These are phyloP conservation scores for Epinephelus awoara DNA, from an alignment of 2,797 vertebrate genomes.

Conservation along the genomic window DNA sequence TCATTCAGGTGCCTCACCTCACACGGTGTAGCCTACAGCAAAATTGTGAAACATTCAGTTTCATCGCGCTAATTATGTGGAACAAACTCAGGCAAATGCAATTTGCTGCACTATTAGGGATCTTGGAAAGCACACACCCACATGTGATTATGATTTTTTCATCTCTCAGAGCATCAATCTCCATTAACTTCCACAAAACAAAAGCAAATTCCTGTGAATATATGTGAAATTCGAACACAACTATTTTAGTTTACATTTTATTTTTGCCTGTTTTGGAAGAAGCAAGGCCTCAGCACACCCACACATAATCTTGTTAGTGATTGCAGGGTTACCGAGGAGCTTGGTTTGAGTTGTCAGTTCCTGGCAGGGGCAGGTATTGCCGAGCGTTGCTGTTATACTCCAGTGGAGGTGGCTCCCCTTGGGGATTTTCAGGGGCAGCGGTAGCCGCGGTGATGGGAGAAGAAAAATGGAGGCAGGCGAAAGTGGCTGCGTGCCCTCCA, in stretches of 20 bases:
- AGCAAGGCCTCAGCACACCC: constrained; percentile 50
- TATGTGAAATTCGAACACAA: constrained; percentile 32
- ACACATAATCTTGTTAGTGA: constrained; percentile 64
- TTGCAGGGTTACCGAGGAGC: constrained; percentile 52
- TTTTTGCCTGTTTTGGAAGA: constrained; percentile 35
- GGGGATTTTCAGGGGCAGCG: constrained; percentile 58
- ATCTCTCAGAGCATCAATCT: constrained; percentile 42
- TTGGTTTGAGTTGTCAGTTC: constrained; percentile 69
- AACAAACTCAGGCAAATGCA: constrained; percentile 65
- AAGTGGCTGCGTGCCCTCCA: constrained; percentile 47
- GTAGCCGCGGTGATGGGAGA: constrained; percentile 42
- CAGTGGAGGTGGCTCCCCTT: constrained; percentile 41
- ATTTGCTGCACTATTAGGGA: constrained; percentile 64
- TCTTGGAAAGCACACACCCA: constrained; percentile 52
- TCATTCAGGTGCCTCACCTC: constrained; percentile 69
- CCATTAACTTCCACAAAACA: constrained; percentile 39
- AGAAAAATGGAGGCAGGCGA: constrained; percentile 52
- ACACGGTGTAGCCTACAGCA: constrained; percentile 60
- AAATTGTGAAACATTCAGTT: constrained; percentile 54
- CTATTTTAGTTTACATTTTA: constrained; percentile 22
- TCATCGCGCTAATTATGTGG: constrained; percentile 63
- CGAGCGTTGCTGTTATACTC: constrained; percentile 60
- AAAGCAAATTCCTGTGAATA: constrained; percentile 33
- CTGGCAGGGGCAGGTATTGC: constrained; percentile 64
- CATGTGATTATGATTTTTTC: constrained; percentile 62